Conservation (phyloP, 2,797 vertebrate genomes). For the Chaunax sp. region DNA sequence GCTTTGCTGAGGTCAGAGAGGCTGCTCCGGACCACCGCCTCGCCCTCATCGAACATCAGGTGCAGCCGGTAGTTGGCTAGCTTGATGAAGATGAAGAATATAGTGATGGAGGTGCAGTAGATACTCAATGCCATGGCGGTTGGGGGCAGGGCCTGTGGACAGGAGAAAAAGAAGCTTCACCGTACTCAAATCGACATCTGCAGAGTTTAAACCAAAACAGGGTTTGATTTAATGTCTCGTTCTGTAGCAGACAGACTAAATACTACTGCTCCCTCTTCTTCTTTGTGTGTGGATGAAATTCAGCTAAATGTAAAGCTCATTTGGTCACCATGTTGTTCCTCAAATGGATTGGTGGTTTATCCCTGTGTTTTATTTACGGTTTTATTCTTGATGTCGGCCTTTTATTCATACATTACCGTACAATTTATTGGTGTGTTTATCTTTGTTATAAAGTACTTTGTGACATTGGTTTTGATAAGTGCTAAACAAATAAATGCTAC, state of each 20-base stretch:
- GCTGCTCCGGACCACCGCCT: constrained; percentile 86
- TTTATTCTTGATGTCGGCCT: no score
- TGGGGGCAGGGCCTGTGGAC: constrained; percentile 90
- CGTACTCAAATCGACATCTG: constrained; percentile 9
- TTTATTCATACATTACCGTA: no score
- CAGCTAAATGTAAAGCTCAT: neutral
- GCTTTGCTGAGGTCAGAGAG: constrained; percentile 84
- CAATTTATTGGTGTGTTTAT: no score
- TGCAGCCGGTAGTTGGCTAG: constrained; percentile 94
- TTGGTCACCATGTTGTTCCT: neutral
- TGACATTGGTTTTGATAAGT: no score
- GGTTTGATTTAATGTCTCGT: neutral
- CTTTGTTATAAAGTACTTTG: no score
- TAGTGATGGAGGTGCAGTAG: constrained; percentile 92
- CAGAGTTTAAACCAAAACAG: neutral
- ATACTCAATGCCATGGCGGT: constrained; percentile 89
- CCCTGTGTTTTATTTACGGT: no score
- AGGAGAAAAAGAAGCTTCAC: neutral
- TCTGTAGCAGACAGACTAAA: neutral
- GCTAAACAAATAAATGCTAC: no score
- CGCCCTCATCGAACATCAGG: constrained; percentile 94
- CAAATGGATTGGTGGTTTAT: neutral
- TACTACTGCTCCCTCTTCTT: neutral
- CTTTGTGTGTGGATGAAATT: constrained; percentile 2
- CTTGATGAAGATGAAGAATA: constrained; percentile 95